These are phyloP conservation scores for Aix galericulata DNA, from an alignment of 2,113 vertebrate species.

Conservation along the genomic window DNA sequence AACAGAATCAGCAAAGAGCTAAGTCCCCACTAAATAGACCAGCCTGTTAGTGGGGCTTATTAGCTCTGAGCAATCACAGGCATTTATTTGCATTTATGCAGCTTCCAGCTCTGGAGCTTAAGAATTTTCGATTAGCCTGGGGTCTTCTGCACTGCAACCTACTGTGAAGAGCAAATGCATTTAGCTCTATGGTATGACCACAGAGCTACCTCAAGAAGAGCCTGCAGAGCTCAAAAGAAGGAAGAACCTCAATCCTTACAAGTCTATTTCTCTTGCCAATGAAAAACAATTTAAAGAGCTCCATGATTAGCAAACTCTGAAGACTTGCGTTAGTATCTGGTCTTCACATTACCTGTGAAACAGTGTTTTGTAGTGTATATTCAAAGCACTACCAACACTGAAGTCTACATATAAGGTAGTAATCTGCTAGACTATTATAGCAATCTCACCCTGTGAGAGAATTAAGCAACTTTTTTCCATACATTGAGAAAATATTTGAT, in stretches of 20 bases:
- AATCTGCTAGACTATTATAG: background rate
- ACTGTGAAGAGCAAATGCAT: background rate
- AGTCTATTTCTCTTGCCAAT: background rate
- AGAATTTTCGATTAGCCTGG: background rate
- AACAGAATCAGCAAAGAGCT: background rate
- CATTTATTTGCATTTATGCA: background rate
- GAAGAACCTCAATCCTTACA: background rate
- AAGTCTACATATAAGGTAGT: background rate
- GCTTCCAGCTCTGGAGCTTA: background rate
- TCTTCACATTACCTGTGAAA: background rate
- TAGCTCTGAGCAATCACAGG: background rate
- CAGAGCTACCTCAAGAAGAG: background rate
- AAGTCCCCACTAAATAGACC: background rate
- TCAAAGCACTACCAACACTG: background rate
- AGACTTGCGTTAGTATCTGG: background rate
- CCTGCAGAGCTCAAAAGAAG: background rate
- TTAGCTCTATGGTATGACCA: fast-evolving
- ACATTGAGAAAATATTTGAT: background rate
- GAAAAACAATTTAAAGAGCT: background rate
- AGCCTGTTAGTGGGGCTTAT: background rate
- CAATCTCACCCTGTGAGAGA: background rate
- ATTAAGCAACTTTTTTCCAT: background rate
- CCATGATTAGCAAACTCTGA: background rate
- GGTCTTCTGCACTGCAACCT: background rate
- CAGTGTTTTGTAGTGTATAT: background rate